These are phyloP conservation scores for Lutjanus campechanus DNA, from an alignment of 2,797 vertebrate genomes.

Conservation along the genomic window DNA sequence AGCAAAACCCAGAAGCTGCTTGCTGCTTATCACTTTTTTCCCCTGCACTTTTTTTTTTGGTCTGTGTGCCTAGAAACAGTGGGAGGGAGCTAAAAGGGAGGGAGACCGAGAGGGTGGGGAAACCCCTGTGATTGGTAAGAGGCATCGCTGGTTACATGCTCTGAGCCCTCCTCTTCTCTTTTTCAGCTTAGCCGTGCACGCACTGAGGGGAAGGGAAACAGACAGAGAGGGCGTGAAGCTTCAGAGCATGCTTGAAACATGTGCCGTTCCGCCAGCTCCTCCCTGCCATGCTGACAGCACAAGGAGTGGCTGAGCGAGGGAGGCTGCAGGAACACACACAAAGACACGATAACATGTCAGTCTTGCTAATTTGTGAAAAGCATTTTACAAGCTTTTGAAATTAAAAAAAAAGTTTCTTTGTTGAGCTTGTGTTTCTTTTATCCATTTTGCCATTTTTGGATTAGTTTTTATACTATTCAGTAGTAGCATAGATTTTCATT, in stretches of 20 bases:
- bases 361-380: slow-evolving; percentile 42
- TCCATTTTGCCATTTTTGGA: neutral
- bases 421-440: slow-evolving; percentile 3
- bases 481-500: neutral
- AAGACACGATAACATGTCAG: slow-evolving; percentile 30
- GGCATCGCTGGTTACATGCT: slow-evolving; percentile 44
- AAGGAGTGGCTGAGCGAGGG: slow-evolving; percentile 64
- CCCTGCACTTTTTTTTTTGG: slow-evolving; percentile 73
- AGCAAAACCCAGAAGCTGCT: slow-evolving; percentile 88
- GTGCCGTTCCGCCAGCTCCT: slow-evolving; percentile 68
- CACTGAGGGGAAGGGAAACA: slow-evolving; percentile 53
- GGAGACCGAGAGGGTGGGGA: slow-evolving; percentile 70
- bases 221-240: slow-evolving; percentile 55
- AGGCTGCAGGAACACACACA: slow-evolving; percentile 56
- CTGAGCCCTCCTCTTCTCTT: slow-evolving; percentile 69
- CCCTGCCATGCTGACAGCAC: slow-evolving; percentile 70
- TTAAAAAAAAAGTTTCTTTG: neutral
- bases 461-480: neutral
- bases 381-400: neutral
- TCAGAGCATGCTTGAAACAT: slow-evolving; percentile 77
- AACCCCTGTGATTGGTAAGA: slow-evolving; percentile 83
- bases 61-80: slow-evolving; percentile 78
- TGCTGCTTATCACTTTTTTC: slow-evolving; percentile 81
- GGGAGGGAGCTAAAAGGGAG: slow-evolving; percentile 60
- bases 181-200: slow-evolving; percentile 43